These are phyloP conservation scores for Pheosia tremula DNA, from an alignment of 2,888 invertebrate species.

Conservation along the genomic window DNA sequence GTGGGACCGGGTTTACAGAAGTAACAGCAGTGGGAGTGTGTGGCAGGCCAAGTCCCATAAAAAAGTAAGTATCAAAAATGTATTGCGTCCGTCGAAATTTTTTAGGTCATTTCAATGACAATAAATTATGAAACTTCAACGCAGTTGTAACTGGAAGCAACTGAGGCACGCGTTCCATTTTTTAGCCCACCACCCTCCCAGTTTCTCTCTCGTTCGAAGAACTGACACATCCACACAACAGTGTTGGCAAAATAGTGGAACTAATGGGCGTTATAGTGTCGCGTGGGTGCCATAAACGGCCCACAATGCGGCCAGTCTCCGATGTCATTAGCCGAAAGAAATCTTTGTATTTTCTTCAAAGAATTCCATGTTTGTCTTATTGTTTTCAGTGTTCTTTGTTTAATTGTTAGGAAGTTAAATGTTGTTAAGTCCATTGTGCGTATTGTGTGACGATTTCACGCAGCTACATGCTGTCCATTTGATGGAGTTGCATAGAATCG, in stretches of 20 bases:
- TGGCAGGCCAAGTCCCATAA: no score
- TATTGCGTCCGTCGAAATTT: no score
- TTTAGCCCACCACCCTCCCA: constrained; percentile 62
- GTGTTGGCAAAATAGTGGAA: constrained; percentile 81
- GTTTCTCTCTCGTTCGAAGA: constrained; percentile 73
- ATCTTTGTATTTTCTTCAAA: constrained; percentile 52
- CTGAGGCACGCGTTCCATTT: constrained; percentile 72
- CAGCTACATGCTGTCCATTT: constrained; percentile 56
- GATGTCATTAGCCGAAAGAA: constrained; percentile 71
- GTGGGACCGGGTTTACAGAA: no score
- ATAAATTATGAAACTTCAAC: constrained; percentile 6
- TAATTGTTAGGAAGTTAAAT: constrained; percentile 82
- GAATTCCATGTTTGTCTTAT: constrained; percentile 58
- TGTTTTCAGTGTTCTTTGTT: constrained; percentile 76
- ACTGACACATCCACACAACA: constrained; percentile 53
- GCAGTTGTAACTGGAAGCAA: constrained; percentile 38
- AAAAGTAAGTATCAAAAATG: no score
- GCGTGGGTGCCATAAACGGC: constrained; percentile 80
- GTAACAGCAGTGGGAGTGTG: no score
- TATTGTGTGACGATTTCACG: constrained; percentile 73
- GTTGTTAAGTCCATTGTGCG: constrained; percentile 73
- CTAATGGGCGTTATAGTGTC: constrained; percentile 79
- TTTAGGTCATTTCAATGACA: constrained; percentile 4
- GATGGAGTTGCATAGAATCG: constrained; percentile 69
- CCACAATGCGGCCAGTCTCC: constrained; percentile 75